phyloP scores from a whole-genome alignment of 2,113 vertebrate species.

The Speoplatyrhinus poulsoni region DNA sequence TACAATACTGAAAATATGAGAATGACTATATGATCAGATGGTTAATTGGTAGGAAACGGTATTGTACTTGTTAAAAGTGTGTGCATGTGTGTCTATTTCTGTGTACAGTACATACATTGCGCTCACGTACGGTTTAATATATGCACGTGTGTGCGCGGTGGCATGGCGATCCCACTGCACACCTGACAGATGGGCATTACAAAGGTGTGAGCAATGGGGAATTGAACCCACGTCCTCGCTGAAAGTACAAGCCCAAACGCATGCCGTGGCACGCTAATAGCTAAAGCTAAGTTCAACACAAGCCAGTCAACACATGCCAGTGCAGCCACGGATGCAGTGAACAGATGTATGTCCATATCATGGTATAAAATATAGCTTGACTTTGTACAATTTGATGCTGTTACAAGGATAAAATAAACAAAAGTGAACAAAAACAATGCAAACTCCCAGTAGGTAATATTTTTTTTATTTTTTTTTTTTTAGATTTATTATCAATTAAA shows the following conservation, averaged over 20 bases:
- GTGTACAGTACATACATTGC: neutral
- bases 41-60: slow-evolving; percentile 48
- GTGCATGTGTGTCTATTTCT: slow-evolving; percentile 15
- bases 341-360: slow-evolving; percentile 54
- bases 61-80: slow-evolving; percentile 35
- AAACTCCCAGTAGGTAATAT: too few relatives aligned
- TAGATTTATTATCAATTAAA: too few relatives aligned
- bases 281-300: slow-evolving; percentile 28
- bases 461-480: too few relatives aligned
- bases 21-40: slow-evolving; percentile 53
- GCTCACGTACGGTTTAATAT: neutral
- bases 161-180: neutral
- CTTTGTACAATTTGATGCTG: too few relatives aligned
- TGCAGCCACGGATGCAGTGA: slow-evolving; percentile 37
- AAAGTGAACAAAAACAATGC: too few relatives aligned
- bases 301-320: slow-evolving; percentile 52
- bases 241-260: slow-evolving; percentile 33
- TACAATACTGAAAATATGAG: slow-evolving; percentile 53
- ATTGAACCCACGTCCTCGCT: slow-evolving; percentile 36
- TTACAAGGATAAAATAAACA: too few relatives aligned
- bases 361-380: slow-evolving; percentile 7
- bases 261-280: slow-evolving; percentile 42
- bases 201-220: slow-evolving; percentile 42
- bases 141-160: neutral
- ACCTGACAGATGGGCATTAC: slow-evolving; percentile 59